Base-by-base conservation (phyloP, 2,888 invertebrate genomes). In the Ryuthela nishihirai region DNA sequence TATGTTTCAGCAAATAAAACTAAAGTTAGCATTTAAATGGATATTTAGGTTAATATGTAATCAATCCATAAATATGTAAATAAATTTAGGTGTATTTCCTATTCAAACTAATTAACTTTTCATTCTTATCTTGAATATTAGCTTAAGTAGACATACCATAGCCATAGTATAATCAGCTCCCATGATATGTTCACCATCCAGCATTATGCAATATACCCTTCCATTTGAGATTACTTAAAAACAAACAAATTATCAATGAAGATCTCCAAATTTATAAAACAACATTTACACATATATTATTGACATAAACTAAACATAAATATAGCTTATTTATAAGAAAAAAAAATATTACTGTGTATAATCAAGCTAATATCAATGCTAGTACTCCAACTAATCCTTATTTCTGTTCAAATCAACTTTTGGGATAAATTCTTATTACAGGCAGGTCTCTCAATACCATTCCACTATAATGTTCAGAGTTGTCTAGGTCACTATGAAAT, bases 141-240 rank as follows among this genome's bases (percentile, higher is more conserved):
- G 4, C 1, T 47, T n/a, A 17, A 42, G 5, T 29, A 35, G 10
- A 45, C 21, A 38, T 64, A 66, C 66, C 65, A 66, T 42, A 21
- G 59, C 59, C 50, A 64, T 62, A 4, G 66, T 66, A 10, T 65
- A 65, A 52, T 66, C 66, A n/a, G 59, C 55, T 29, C 60, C 39
- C n/a, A 64, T 65, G 34, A 64, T 54, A 53, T 66, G 64, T 25
- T 64, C 62, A 7, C 65, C 64, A 52, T 66, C 66, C 21, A 66
- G 47, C 9, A 66, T 42, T 2, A 66, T 48, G 43, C 32, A 35
- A 15, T 46, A 58, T 10, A 45, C 18, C 32, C 35, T 35, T 24
- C 34, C 36, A 25, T 42, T 32, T 24, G 23, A n/a, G 4, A 38
- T 26, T 23, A 35, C 49, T 54, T 18, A 24, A 38, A 17, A n/a